Base-by-base conservation (phyloP, 2,888 invertebrate genomes). In the Agonopterix alstromeriana region DNA sequence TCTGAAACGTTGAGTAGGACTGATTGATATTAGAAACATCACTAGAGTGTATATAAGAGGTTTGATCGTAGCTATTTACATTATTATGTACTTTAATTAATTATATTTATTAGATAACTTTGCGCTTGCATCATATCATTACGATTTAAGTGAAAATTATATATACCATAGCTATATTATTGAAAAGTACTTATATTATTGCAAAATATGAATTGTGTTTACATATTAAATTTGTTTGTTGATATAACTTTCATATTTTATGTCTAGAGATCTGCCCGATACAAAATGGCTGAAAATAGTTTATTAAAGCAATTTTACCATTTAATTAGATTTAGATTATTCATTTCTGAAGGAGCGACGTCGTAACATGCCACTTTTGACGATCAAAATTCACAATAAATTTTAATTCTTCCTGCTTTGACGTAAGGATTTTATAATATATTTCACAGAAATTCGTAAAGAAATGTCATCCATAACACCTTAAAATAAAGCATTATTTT, bases 101-200 rank as follows among this genome's bases (percentile, higher is more conserved):
- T 46, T 46, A 40, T 43, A 43, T 42, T 12, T 11, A 27, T 27
- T 27, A 42, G 35, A 12, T 14, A 43, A 36, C 17, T 68, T 82
- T 75, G 82, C 82, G 82, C 82, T 85, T 82, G 73, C 75, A 65
- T 82, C 85, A 86, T 86, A 86, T 86, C 86, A 86, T 82, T 86
- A 85, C 27, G 27, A 70, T 56, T 72, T 84, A 85, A 80, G 83
- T 71, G 62, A 67, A 27, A 59, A 56, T 50, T 55, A 59, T 57
- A 54, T 55, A 55, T 58, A 60, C 57, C n/a, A 61, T 69, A 63
- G 50, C 56, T 52, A 51, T 55, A 61, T 58, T 51, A 55, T 57
- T 12, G 57, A 27, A 27, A 27, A 27, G 27, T 27, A 27, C 27
- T 56, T 57, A 53, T 54, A 54, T 57, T 60, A 52, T 59, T 65